A percentile compares a stretch with the other conserved stretches of the same genome.
These are phyloP conservation scores for Dasypus novemcinctus DNA, from an alignment of 2,113 vertebrate species.

Conservation along the genomic window DNA sequence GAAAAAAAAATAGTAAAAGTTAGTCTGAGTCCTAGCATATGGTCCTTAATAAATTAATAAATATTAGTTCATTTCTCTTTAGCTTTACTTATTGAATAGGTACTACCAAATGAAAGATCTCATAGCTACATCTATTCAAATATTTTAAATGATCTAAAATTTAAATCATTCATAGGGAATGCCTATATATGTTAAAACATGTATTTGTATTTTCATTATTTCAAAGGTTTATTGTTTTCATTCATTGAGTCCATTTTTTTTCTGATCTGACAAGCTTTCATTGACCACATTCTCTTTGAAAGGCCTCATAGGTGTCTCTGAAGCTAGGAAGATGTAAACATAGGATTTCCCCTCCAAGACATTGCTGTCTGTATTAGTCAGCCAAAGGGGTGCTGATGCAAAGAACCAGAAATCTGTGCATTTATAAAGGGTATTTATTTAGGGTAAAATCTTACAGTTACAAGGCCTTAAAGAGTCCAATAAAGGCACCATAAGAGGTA, in stretches of 20 bases:
- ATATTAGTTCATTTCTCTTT: not conserved
- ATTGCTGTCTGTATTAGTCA: not conserved
- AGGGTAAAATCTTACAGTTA: no score
- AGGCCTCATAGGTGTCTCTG: not conserved
- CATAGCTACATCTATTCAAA: not conserved
- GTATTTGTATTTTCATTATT: not conserved
- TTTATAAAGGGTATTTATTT: no score
- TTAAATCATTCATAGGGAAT: slow-evolving; percentile 6
- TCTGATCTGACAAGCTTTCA: not conserved
- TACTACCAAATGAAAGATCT: not conserved
- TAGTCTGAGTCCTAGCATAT: not conserved
- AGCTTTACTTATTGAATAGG: not conserved
- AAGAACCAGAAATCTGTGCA: no score
- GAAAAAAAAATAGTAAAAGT: not conserved
- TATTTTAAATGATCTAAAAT: not conserved
- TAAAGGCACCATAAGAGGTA: no score
- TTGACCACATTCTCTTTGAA: not conserved
- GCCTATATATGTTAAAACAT: not conserved
- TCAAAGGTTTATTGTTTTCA: not conserved
- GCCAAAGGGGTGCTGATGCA: no score
- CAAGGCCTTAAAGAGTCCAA: no score
- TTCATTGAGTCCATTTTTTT: not conserved
- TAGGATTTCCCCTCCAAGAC: not conserved
- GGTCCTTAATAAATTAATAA: not conserved
- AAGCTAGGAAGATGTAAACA: slow-evolving; percentile 28